Evolutionary conservation across 2,888 invertebrate genomes (phyloP), one percentile per base, ranked within the genome.

Genomic region (Saturnia japonica): DNA sequence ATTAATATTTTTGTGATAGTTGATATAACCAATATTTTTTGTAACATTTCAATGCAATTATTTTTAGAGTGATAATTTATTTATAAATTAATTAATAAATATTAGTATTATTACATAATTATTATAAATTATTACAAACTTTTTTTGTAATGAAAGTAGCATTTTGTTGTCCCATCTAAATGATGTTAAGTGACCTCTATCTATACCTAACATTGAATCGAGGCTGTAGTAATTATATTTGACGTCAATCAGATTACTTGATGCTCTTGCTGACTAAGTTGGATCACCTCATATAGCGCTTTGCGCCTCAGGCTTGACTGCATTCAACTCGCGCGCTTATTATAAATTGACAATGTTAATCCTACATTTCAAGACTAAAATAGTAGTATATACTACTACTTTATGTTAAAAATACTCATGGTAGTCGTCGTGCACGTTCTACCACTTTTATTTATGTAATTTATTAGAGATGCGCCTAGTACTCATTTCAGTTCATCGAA

Each of bases 1-100:
- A 45, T 68, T 73, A 62, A 73, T 22, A 67, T 47, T 42, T 62
- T 11, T 40, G 12, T 4, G 14, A 45, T 67, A 19, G 14, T 42
- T 42, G 43, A 43, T 8, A 43, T 43, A 43, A 43, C 43, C 6
- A 4, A 43, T 51, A 51, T 19, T 51, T 51, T 6, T 51, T 51
- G 47, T 51, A 14, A 51, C 9, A 14, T 43, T 14, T 43, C 9
- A 12, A 14, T 12, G 43, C 1, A 43, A 43, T 43, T 12, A 22
- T 54, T 54, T 51, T n/a, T 51, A n/a, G 19, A n/a, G 19, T 34
- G 34, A 7, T 51, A 11, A 60, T 28, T 14, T 28, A 28, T 0
- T 25, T 25, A 12, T 0, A 28, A n/a, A n/a, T n/a, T n/a, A n/a
- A n/a, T n/a, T 60, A 60, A 28, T 60, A 6, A 14, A 4, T 60